Evolutionary conservation across 2,113 vertebrate genomes (phyloP).

Genomic region (Poeciliopsis occidentalis): DNA sequence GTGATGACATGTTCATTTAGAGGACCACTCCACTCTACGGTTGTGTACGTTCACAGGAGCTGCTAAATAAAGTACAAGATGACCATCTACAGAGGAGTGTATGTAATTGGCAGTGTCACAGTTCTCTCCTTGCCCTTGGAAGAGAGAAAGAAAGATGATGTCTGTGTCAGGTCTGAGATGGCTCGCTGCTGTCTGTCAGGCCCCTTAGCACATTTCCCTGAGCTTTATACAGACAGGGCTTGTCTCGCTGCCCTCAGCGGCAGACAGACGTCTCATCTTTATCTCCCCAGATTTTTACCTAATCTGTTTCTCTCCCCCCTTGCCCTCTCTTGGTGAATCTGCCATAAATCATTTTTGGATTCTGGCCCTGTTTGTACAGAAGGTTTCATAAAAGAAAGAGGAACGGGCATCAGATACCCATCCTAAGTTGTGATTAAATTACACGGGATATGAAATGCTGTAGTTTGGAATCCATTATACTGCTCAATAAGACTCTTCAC

Average conservation of each 20-base stretch:
- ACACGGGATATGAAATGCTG: slow-evolving; percentile 75
- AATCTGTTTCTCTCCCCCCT: slow-evolving; percentile 79
- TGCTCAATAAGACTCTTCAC: slow-evolving; percentile 72
- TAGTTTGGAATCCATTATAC: slow-evolving; percentile 78
- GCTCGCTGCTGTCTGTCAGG: slow-evolving; percentile 76
- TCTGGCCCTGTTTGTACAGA: slow-evolving; percentile 75
- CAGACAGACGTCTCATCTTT: slow-evolving; percentile 81
- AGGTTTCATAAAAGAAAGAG: slow-evolving; percentile 76
- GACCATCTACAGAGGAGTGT: slow-evolving; percentile 56
- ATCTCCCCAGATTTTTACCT: slow-evolving; percentile 82
- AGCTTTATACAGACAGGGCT: slow-evolving; percentile 76
- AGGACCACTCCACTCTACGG: slow-evolving; percentile 27
- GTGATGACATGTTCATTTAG: slow-evolving; percentile 48
- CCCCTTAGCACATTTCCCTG: slow-evolving; percentile 72
- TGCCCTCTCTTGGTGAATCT: slow-evolving; percentile 80
- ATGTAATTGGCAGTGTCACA: slow-evolving; percentile 73
- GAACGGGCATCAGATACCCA: slow-evolving; percentile 72
- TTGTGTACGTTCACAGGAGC: slow-evolving; percentile 39
- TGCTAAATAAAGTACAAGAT: slow-evolving; percentile 51
- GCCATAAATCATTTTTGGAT: slow-evolving; percentile 83
- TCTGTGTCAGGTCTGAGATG: slow-evolving; percentile 75
- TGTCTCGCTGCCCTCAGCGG: slow-evolving; percentile 78
- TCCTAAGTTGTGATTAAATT: slow-evolving; percentile 75
- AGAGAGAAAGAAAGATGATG: slow-evolving; percentile 70
- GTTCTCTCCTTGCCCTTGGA: slow-evolving; percentile 67